These are phyloP conservation scores for Elachura formosa DNA, from an alignment of 2,113 vertebrate genomes.

Conservation along the genomic window DNA sequence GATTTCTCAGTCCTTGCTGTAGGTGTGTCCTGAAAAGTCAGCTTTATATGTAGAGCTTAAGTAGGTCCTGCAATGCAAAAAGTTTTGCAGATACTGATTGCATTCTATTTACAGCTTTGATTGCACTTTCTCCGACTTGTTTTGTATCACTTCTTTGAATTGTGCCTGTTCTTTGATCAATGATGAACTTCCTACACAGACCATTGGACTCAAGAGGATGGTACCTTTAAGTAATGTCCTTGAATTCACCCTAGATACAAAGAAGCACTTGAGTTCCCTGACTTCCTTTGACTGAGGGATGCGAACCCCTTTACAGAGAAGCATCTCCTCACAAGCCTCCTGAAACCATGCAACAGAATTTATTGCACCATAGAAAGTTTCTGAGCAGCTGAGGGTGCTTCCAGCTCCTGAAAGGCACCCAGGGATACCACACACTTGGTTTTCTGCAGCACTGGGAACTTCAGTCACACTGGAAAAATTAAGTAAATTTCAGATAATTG, in stretches of 20 bases:
- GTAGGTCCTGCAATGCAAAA: neutral
- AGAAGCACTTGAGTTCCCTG: neutral
- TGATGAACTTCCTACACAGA: neutral
- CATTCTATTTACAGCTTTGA: neutral
- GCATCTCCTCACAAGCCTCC: neutral
- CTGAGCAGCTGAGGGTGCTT: neutral
- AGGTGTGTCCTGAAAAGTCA: neutral
- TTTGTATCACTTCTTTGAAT: neutral
- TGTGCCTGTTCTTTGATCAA: neutral
- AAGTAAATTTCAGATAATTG: neutral
- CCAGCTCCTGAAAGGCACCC: rapidly evolving
- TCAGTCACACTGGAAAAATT: neutral
- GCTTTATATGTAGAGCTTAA: neutral
- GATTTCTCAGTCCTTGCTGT: neutral
- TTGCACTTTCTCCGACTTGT: neutral
- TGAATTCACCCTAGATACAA: neutral
- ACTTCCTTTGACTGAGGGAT: neutral
- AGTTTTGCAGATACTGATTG: neutral
- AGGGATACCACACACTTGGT: rapidly evolving
- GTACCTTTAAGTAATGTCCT: neutral
- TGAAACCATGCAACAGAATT: neutral
- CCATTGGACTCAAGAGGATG: rapidly evolving
- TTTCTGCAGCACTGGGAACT: neutral
- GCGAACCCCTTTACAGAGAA: neutral
- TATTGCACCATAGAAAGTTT: neutral